A percentile compares a stretch with the other conserved stretches of the same genome.
phyloP scores from a whole-genome alignment of 2,113 vertebrate genomes.

The Mirza zaza region DNA sequence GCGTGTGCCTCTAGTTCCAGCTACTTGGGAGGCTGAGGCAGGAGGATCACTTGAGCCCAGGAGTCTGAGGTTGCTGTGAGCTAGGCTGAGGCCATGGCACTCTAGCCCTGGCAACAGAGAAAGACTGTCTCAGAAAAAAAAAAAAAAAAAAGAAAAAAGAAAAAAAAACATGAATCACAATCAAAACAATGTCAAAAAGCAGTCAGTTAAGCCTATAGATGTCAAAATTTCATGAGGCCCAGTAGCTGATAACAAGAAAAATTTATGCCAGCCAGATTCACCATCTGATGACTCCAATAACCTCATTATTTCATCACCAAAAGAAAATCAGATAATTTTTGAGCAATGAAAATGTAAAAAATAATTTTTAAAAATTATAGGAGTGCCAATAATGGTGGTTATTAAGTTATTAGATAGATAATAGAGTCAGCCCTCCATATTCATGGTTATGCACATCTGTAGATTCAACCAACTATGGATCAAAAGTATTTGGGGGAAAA shows the following conservation, averaged over 20 bases:
- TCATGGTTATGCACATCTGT: neutral
- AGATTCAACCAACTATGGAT: neutral
- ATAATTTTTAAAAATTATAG: neutral
- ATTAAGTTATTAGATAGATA: neutral
- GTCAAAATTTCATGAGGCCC: neutral
- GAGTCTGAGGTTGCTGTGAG: too few species aligned
- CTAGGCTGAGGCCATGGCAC: too few species aligned
- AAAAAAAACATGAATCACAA: neutral
- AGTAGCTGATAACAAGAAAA: constrained; percentile 1
- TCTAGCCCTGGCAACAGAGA: too few species aligned
- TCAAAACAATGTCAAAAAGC: neutral
- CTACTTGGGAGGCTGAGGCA: too few species aligned
- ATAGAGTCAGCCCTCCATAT: neutral
- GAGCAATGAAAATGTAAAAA: neutral
- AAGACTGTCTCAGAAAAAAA: too few species aligned
- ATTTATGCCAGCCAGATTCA: neutral
- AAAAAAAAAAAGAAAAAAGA: too few species aligned
- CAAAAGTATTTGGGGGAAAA: neutral
- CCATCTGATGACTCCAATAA: neutral
- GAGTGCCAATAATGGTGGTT: neutral
- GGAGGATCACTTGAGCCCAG: too few species aligned
- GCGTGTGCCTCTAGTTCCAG: too few species aligned
- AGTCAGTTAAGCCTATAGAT: neutral
- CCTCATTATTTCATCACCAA: constrained; percentile 10
- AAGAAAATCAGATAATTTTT: constrained; percentile 6